phyloP scores from a whole-genome alignment of 2,888 invertebrate species.

The Spisula solida region DNA sequence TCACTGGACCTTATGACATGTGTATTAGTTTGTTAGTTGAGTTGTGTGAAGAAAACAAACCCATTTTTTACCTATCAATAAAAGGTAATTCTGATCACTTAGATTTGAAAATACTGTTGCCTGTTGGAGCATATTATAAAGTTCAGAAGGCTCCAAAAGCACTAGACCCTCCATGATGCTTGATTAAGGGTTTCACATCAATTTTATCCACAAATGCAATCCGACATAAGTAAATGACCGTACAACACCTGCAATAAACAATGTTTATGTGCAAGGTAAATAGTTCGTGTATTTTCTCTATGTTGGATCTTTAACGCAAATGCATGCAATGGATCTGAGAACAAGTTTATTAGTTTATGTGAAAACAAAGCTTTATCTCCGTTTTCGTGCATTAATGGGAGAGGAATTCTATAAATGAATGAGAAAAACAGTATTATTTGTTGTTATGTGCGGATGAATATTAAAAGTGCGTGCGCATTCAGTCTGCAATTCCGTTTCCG shows the following conservation, averaged over 20 bases:
- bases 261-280: constrained; percentile 42
- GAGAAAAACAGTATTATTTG: constrained; percentile 47
- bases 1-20: too few relatives aligned
- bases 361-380: background rate
- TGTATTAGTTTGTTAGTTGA: too few relatives aligned
- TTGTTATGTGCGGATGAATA: constrained; percentile 80
- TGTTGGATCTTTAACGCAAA: background rate
- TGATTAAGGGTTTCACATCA: constrained; percentile 2
- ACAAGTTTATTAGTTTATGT: background rate
- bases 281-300: constrained; percentile 24
- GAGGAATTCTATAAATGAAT: background rate
- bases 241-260: constrained; percentile 61
- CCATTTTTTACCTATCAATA: constrained; percentile 79
- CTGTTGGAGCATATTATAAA: constrained; percentile 87
- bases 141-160: constrained; percentile 83
- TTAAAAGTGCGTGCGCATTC: constrained; percentile 29
- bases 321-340: background rate
- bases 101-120: constrained; percentile 81
- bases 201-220: background rate
- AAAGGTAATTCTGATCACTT: constrained; percentile 84
- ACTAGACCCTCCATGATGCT: constrained; percentile 80
- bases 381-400: too few relatives aligned
- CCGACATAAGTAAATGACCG: constrained; percentile 29
- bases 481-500: constrained; percentile 28
- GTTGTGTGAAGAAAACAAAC: too few relatives aligned